Evolutionary conservation across 1,140 invertebrate species (phyloP).

Genomic region (Macrosteles quadrilineatus): DNA sequence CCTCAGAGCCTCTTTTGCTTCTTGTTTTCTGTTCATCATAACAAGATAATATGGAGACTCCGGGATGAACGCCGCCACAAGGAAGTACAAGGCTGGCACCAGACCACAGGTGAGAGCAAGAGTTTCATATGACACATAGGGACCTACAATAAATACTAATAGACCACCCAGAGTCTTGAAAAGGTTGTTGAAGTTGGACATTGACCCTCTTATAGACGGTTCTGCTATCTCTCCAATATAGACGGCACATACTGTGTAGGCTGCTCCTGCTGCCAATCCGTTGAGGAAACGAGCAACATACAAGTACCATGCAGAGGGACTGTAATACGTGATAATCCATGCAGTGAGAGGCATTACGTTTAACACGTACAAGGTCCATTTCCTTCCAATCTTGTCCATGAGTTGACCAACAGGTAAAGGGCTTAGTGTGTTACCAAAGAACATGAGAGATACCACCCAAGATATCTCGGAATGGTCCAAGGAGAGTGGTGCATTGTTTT

Average conservation of each 20-base stretch:
- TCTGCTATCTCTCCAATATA: slow-evolving; percentile 80
- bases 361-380: slow-evolving; percentile 65
- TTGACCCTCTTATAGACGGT: slow-evolving; percentile 41
- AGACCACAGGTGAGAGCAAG: slow-evolving; percentile 64
- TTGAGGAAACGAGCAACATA: slow-evolving; percentile 38
- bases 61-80: slow-evolving; percentile 72
- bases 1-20: slow-evolving; percentile 64
- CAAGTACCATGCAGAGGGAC: slow-evolving; percentile 12
- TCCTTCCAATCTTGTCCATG: slow-evolving; percentile 75
- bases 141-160: slow-evolving; percentile 73
- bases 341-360: slow-evolving; percentile 54
- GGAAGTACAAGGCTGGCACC: slow-evolving; percentile 62
- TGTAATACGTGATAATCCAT: slow-evolving; percentile 57
- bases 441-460: slow-evolving; percentile 38
- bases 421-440: slow-evolving; percentile 37
- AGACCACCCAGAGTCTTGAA: slow-evolving; percentile 73
- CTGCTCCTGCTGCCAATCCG: slow-evolving; percentile 64
- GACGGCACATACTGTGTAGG: slow-evolving; percentile 77
- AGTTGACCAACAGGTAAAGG: slow-evolving; percentile 51
- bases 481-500: slow-evolving; percentile 23
- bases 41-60: slow-evolving; percentile 78
- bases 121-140: slow-evolving; percentile 66
- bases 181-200: slow-evolving; percentile 77
- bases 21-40: slow-evolving; percentile 57
- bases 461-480: slow-evolving; percentile 34